Base-by-base conservation (phyloP, 2,113 vertebrate species). In the Chlorodrepanis virens region DNA sequence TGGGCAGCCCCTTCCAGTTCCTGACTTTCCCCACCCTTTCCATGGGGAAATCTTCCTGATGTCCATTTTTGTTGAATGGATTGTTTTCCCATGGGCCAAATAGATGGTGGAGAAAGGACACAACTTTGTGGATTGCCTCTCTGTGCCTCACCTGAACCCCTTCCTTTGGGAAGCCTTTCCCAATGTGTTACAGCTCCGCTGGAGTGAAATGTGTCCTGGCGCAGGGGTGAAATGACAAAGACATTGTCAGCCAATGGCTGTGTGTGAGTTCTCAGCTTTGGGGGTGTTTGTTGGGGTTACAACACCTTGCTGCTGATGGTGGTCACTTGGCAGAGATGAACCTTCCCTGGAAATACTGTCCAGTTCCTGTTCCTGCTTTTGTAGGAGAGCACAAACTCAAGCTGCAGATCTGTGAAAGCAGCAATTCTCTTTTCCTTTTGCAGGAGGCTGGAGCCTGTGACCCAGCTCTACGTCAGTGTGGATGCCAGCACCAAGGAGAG, bases 381-480 rank as follows among this genome's bases (percentile, higher is more conserved):
- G 17, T 56, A 33, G 53, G 65, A 49, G 71, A 47, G 1, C 47
- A 85, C 42, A 23, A 44, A 19, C 28, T 28, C 16, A 50, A 40
- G n/a, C n/a, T 52, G 27, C n/a, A n/a, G 19, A 10, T 14, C 28
- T 42, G 56, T 71, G 49, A 33, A 74, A 90, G 64, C 60, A 91
- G 31, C 53, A 25, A 12, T 87, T 47, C 20, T 40, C 42, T 25
- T 89, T 23, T 74, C 31, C 42, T 39, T 27, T 29, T 47, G 18
- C 95, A 99, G 99, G 98, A 98, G 47, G 86, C 98, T 99, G 75
- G 98, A 97, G 87, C 99, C 99, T 7, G 99, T 99, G 22, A 99
- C 99, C 2, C 99, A 99, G 98, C 95, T 99, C 24, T 99, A 99
- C 5, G 99, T 99, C 60, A 99, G 99, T 0, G 98, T 99, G 94